A percentile compares a stretch with the other conserved stretches of the same genome.
These are phyloP conservation scores for Hololepta plana DNA, from an alignment of 2,888 invertebrate species.

Conservation along the genomic window DNA sequence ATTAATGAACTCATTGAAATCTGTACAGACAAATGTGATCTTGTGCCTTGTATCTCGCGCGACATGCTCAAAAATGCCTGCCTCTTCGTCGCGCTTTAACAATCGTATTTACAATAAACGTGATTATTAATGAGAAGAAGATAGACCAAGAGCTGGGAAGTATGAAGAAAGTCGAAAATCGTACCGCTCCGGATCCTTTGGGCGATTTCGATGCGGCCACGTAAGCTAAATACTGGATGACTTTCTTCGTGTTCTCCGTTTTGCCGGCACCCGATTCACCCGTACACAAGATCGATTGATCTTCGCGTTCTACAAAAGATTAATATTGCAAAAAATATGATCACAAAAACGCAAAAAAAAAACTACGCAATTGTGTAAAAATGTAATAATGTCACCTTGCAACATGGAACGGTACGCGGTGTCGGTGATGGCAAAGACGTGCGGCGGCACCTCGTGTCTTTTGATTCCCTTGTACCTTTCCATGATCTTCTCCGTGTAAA, in stretches of 20 bases:
- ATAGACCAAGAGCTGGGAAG: conserved; percentile 3
- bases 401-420: conserved; percentile 98
- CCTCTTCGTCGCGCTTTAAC: too few relatives aligned
- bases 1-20: too few relatives aligned
- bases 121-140: not conserved
- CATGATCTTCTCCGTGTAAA: conserved; percentile 99
- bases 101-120: not conserved
- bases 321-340: conserved; percentile 4
- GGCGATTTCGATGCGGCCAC: conserved; percentile 97
- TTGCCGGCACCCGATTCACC: conserved; percentile 99
- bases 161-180: conserved; percentile 22
- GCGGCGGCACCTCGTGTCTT: conserved; percentile 96
- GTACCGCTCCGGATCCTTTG: conserved; percentile 75
- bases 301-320: conserved; percentile 72
- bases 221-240: conserved; percentile 98
- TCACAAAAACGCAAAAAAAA: conserved; percentile 3
- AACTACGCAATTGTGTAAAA: conserved; percentile 1
- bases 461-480: conserved; percentile 99
- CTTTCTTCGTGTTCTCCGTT: conserved; percentile 99
- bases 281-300: conserved; percentile 98
- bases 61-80: too few relatives aligned
- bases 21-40: too few relatives aligned
- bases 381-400: conserved; percentile 84
- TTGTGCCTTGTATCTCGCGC: too few relatives aligned
- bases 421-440: conserved; percentile 99